phyloP scores from a whole-genome alignment of 2,888 invertebrate genomes.

The Drosophila kanekoi region DNA sequence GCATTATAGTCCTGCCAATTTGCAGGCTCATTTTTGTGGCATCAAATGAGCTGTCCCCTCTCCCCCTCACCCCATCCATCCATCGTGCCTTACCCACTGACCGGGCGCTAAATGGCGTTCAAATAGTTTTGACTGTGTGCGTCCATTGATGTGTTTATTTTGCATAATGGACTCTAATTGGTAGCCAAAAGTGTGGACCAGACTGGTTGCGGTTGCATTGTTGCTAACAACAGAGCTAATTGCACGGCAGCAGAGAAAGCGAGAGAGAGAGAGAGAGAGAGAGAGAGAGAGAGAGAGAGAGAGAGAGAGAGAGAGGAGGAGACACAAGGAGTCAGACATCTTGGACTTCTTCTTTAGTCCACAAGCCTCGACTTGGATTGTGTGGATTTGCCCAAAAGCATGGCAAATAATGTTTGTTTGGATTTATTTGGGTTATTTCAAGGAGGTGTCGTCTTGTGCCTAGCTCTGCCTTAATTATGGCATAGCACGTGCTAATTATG shows the following conservation, averaged over 20 bases:
- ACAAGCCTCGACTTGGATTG: too few species aligned
- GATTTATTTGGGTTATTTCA: not conserved
- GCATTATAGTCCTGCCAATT: slow-evolving; percentile 54
- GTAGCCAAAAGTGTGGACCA: slow-evolving; percentile 30
- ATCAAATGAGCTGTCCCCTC: slow-evolving; percentile 42
- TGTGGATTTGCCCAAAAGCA: not conserved
- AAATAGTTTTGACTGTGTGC: slow-evolving; percentile 14
- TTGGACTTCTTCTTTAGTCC: too few species aligned
- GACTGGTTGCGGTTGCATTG: slow-evolving; percentile 32
- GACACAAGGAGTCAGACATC: not conserved
- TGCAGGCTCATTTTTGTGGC: slow-evolving; percentile 39
- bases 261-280: not conserved
- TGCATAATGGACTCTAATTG: slow-evolving; percentile 74
- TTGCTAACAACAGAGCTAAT: slow-evolving; percentile 53
- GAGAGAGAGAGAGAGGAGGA: too few species aligned
- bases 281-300: not conserved
- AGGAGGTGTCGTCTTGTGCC: not conserved
- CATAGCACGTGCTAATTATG: slow-evolving; percentile 5
- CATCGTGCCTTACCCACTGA: not conserved
- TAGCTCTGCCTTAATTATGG: slow-evolving; percentile 6
- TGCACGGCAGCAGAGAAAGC: slow-evolving; percentile 18
- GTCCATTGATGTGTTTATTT: slow-evolving; percentile 64
- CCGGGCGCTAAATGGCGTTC: not conserved
- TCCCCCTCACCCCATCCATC: not conserved
- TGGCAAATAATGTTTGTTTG: not conserved